Base-by-base conservation (phyloP, 2,113 vertebrate species). In the Axis porcinus region DNA sequence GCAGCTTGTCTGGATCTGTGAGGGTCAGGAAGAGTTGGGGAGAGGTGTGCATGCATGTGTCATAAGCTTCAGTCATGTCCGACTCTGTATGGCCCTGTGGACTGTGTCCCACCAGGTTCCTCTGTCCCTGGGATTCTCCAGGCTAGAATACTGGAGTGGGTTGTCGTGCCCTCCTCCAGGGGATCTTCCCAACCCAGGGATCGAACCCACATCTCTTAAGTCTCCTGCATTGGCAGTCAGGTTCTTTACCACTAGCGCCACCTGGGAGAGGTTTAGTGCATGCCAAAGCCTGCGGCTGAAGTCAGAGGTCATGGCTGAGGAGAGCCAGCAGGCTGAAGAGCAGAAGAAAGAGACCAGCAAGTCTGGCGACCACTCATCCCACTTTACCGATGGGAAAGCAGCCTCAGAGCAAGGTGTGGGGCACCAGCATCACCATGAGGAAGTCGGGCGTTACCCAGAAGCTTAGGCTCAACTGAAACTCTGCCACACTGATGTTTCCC, bases 1-100 rank as follows among this genome's bases (percentile, higher is more conserved):
- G 33, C 17, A 94, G 23, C 25, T 47, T 50, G 5, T 36, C 11
- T 36, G 52, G 54, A 12, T 30, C 30, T 14, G 0, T 14, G 25
- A 96, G 27, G n/a, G 7, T 40, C 33, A 5, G 13, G 7, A 50
- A 17, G 25, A 2, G 4, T 8, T 47, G 40, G 14, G 50, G n/a
- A 83, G 28, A 23, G 19, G 19, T 40, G 67, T 40, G n/a, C n/a
- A 40, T 12, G n/a, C 0, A 0, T 40, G 67, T 70, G 19, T 70
- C 33, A 1, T 36, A 11, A 21, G 15, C 17, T 36, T 70, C 64
- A 36, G n/a, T 70, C 4, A 0, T 21, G 17, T 70, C n/a, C 0
- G 0, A 5, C 64, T 10, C 17, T 36, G 64, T 70, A 5, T 1
- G 4, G 11, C 17, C 9, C 64, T 11, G 21, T 11, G 16, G 33